Base-by-base conservation (phyloP, 2,797 vertebrate genomes). In the Australoheros facetus region DNA sequence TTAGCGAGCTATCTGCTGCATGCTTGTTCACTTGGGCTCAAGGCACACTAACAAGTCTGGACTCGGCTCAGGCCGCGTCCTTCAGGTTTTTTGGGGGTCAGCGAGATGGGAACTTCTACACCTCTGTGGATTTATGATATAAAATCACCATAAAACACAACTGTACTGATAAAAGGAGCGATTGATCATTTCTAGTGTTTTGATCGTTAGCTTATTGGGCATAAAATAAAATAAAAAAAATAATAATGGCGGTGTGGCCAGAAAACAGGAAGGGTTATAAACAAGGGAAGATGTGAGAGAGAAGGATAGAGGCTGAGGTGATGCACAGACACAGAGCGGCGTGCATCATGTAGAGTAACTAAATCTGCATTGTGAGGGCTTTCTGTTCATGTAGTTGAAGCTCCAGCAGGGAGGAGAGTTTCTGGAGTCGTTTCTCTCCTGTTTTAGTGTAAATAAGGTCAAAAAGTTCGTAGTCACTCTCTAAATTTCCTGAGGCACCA, bases 151-250 rank as follows among this genome's bases (percentile, higher is more conserved):
- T 4, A n/a, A 59, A 59, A 32, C 62, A 39, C 19, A 23, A 13
- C 37, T 54, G n/a, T 28, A 45, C 73, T 3, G 28, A 26, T 30
- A 28, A 56, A 56, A 55, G 28, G 13, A 51, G 56, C 1, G 51
- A 51, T 45, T n/a, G 77, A 14, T 55, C 5, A 0, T 71, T 32
- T 32, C 17, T 88, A 88, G 90, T 85, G 88, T 91, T 30, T 75
- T 4, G 42, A 56, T 85, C 21, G 5, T 77, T 85, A 92, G 89
- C 91, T 89, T 92, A 92, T 90, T 48, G 77, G 80, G 80, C 60
- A n/a, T 2, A 55, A 56, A 81, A 79, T 56, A 2, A n/a, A 19
- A 11, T 30, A 4, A 30, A 4, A 39, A 48, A 39, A 56, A 69
- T 51, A 66, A 48, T 8, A 66, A 48, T 8, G 0, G 5, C 69